These are phyloP conservation scores for Aphodius sticticus DNA, from an alignment of 2,888 invertebrate genomes.

Conservation along the genomic window DNA sequence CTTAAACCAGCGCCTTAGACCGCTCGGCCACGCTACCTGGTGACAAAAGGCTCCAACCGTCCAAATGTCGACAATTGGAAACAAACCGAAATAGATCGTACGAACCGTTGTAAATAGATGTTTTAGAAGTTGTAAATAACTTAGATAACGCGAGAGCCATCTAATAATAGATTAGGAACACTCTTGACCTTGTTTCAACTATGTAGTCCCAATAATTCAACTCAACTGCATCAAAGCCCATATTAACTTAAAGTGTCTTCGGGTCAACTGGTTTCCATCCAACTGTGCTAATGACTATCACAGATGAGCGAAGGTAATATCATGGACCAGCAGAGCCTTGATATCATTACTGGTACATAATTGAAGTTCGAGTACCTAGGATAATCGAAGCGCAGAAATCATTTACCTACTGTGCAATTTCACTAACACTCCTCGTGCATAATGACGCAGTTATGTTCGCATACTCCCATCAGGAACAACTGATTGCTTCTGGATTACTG, in stretches of 20 bases:
- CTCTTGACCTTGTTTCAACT: neutral
- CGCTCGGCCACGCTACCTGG: constrained; percentile 85
- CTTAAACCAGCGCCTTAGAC: constrained; percentile 91
- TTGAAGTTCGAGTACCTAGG: neutral
- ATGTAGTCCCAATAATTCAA: neutral
- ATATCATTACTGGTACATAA: neutral
- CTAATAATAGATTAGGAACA: neutral
- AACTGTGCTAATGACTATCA: too few species aligned
- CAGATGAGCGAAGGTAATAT: neutral
- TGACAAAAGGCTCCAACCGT: constrained; percentile 7
- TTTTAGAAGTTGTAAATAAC: too few species aligned
- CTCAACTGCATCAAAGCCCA: neutral
- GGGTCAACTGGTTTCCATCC: too few species aligned
- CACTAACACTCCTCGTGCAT: too few species aligned
- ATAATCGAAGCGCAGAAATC: neutral
- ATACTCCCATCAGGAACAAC: neutral
- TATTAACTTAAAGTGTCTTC: too few species aligned
- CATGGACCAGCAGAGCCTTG: neutral
- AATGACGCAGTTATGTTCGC: neutral
- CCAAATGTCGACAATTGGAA: neutral
- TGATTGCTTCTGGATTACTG: neutral
- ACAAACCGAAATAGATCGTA: too few species aligned
- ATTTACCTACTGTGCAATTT: neutral
- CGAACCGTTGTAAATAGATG: too few species aligned
- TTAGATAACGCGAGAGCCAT: neutral